A percentile compares a stretch with the other conserved stretches of the same genome.
phyloP scores from a whole-genome alignment of 2,113 vertebrate species.

The Cynoglossus semilaevis region DNA sequence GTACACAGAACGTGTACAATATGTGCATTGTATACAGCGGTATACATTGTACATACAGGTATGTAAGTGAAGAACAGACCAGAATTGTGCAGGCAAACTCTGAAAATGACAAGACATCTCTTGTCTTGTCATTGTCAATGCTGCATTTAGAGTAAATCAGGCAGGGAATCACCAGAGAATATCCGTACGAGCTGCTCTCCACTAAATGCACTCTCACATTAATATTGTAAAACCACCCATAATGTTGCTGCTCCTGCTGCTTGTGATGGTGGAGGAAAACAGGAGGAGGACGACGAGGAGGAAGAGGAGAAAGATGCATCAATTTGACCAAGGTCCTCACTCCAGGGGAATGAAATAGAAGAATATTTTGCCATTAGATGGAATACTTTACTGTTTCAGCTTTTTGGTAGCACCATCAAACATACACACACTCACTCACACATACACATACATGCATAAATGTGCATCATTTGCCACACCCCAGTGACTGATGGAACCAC shows the following conservation, averaged over 20 bases:
- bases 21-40: neutral
- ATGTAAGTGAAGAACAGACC: conserved; percentile 34
- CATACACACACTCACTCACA: too few relatives aligned
- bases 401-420: too few relatives aligned
- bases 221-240: conserved; percentile 99
- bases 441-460: too few relatives aligned
- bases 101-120: conserved; percentile 76
- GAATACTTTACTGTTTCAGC: too few relatives aligned
- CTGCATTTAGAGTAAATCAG: too few relatives aligned
- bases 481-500: neutral
- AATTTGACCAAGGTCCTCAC: conserved; percentile 91
- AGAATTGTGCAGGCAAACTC: conserved; percentile 11
- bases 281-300: conserved; percentile 28
- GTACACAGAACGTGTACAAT: neutral
- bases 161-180: conserved; percentile 91
- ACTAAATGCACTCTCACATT: conserved; percentile 99
- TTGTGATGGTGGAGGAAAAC: conserved; percentile 62
- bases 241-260: conserved; percentile 81
- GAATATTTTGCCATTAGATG: too few relatives aligned
- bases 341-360: conserved; percentile 90
- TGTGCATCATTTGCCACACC: conserved; percentile 2
- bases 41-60: neutral
- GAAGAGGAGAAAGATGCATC: conserved; percentile 90
- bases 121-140: too few relatives aligned
- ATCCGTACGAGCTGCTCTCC: too few relatives aligned